phyloP scores from a whole-genome alignment of 2,113 vertebrate species.

The Heptranchias perlo region DNA sequence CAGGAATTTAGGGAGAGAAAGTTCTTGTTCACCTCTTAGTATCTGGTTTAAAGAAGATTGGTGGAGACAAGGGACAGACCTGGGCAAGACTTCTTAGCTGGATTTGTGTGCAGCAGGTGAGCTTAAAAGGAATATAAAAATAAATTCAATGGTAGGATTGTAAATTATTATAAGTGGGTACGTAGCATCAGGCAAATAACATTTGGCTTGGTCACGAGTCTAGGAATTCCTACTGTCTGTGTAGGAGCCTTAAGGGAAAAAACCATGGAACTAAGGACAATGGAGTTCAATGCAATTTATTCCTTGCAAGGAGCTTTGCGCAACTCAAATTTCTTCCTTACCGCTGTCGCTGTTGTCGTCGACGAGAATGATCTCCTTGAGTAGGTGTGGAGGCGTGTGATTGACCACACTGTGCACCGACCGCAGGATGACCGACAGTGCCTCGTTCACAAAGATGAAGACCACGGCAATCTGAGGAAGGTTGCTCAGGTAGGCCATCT shows the following conservation, averaged over 20 bases:
- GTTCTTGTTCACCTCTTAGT: not conserved
- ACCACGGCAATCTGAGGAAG: slow-evolving; percentile 93
- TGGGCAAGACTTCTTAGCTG: not conserved
- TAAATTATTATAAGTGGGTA: not conserved
- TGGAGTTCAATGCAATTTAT: too few species aligned
- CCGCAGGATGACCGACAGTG: slow-evolving; percentile 88
- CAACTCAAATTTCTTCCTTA: slow-evolving; percentile 48
- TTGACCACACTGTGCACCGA: slow-evolving; percentile 96
- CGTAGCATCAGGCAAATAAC: not conserved
- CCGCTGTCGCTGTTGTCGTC: slow-evolving; percentile 96
- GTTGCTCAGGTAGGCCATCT: slow-evolving; percentile 68
- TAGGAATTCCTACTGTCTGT: not conserved
- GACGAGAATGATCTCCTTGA: slow-evolving; percentile 94
- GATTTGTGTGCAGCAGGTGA: not conserved
- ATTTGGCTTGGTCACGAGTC: not conserved
- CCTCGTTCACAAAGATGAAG: slow-evolving; percentile 96
- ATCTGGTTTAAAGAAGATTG: not conserved
- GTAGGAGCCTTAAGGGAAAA: not conserved
- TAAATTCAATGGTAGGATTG: not conserved
- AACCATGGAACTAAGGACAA: not conserved
- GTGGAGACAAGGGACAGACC: not conserved
- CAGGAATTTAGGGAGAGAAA: not conserved
- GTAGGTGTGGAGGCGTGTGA: slow-evolving; percentile 85
- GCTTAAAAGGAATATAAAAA: not conserved
- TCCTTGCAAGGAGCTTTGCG: not conserved